phyloP scores from a whole-genome alignment of 2,797 vertebrate species.

The Darevskia nairensis region DNA sequence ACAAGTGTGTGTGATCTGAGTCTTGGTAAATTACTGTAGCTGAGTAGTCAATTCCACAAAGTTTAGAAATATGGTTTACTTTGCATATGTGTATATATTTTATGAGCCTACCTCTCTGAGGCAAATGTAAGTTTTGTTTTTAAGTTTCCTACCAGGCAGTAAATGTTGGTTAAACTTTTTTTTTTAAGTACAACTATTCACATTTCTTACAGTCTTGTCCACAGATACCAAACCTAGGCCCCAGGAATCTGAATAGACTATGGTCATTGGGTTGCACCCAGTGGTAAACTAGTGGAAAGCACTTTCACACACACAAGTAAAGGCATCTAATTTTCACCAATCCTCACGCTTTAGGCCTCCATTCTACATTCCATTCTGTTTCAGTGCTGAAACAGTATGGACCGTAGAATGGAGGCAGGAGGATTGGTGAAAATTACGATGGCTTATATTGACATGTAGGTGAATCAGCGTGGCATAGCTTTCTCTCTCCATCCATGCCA shows the following conservation, averaged over 20 bases:
- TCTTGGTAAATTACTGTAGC: constrained; percentile 18
- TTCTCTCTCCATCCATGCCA: not conserved
- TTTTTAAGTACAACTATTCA: not conserved
- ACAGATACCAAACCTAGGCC: not conserved
- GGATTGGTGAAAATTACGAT: not conserved
- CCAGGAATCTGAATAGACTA: not conserved
- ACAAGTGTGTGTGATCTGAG: constrained; percentile 12
- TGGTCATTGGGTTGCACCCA: not conserved
- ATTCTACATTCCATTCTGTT: no score
- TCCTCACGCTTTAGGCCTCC: no score
- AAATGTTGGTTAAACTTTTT: not conserved
- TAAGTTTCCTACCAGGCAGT: constrained; percentile 4
- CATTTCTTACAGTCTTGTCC: not conserved
- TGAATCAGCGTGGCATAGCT: not conserved
- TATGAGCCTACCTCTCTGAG: not conserved
- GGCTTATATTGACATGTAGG: not conserved
- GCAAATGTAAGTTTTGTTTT: not conserved
- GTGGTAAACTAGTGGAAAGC: not conserved
- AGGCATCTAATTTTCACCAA: not conserved
- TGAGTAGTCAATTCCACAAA: not conserved
- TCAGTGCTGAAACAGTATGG: no score
- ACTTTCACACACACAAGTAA: not conserved
- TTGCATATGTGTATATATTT: constrained; percentile 1
- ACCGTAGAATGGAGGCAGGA: not conserved
- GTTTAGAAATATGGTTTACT: constrained; percentile 6